Evolutionary conservation across 2,113 vertebrate species (phyloP).

Genomic region (Sebastes fasciatus): DNA sequence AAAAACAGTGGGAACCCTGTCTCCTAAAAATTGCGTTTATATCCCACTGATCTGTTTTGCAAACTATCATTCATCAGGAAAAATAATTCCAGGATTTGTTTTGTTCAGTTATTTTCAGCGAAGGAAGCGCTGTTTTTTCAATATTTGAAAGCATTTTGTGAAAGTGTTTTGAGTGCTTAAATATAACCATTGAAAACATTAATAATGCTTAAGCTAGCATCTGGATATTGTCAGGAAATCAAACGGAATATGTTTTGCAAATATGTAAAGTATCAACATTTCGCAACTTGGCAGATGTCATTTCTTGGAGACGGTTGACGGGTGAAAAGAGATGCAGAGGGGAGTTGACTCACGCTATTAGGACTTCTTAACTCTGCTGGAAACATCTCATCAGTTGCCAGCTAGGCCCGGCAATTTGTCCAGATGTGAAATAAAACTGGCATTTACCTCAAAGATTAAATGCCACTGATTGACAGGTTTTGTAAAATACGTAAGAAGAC

Average conservation of each 20-base stretch:
- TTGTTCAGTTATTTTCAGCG: background rate
- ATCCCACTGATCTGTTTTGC: background rate
- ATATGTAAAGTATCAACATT: background rate
- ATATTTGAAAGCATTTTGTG: background rate
- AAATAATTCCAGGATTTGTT: background rate
- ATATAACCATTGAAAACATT: background rate
- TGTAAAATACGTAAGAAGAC: no score
- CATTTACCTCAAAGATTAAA: background rate
- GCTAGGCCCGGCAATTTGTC: background rate
- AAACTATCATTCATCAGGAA: background rate
- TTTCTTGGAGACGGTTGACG: background rate
- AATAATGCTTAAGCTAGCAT: background rate
- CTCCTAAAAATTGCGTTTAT: background rate
- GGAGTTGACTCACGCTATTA: no score
- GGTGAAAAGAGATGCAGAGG: background rate
- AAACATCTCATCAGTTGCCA: no score
- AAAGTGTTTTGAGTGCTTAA: background rate
- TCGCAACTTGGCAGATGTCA: background rate
- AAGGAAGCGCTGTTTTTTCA: background rate
- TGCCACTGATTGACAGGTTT: background rate
- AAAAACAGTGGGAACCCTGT: background rate
- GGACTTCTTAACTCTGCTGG: no score
- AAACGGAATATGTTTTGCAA: background rate
- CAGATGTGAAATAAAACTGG: background rate
- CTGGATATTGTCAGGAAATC: background rate